Evolutionary conservation across 2,888 invertebrate species (phyloP).

Genomic region (Cactoblastis cactorum): DNA sequence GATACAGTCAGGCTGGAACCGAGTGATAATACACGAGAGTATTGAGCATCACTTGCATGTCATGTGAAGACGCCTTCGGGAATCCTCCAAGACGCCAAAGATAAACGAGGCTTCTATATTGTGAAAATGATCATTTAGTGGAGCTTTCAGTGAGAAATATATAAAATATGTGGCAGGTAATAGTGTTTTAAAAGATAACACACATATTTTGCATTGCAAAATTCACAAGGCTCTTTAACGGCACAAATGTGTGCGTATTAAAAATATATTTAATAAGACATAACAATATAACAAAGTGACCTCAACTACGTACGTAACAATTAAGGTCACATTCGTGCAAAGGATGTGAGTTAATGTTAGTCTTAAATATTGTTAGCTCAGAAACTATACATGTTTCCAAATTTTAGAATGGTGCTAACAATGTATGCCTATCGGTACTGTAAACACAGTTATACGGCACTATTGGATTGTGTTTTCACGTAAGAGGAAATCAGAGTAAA

Average conservation of each 20-base stretch:
- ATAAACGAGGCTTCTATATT: not conserved
- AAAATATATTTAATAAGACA: too few species aligned
- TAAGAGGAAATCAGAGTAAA: slow-evolving; percentile 13
- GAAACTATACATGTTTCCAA: not conserved
- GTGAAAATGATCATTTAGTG: not conserved
- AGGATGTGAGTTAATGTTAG: too few species aligned
- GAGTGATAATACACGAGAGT: not conserved
- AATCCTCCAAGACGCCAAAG: not conserved
- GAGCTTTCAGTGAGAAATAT: too few species aligned
- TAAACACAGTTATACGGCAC: slow-evolving; percentile 8
- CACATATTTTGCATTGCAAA: too few species aligned
- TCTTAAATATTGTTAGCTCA: not conserved
- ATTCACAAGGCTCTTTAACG: too few species aligned
- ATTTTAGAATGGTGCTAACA: slow-evolving; percentile 1
- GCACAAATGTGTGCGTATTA: too few species aligned
- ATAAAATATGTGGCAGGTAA: too few species aligned
- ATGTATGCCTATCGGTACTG: not conserved
- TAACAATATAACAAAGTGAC: too few species aligned
- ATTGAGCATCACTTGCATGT: not conserved
- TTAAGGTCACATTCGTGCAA: too few species aligned
- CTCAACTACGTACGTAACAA: too few species aligned
- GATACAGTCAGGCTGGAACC: too few species aligned
- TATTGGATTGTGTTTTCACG: slow-evolving; percentile 6
- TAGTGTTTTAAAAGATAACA: too few species aligned
- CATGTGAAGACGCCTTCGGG: slow-evolving; percentile 4